phyloP scores from a whole-genome alignment of 2,888 invertebrate species.

The Drosophila recens region DNA sequence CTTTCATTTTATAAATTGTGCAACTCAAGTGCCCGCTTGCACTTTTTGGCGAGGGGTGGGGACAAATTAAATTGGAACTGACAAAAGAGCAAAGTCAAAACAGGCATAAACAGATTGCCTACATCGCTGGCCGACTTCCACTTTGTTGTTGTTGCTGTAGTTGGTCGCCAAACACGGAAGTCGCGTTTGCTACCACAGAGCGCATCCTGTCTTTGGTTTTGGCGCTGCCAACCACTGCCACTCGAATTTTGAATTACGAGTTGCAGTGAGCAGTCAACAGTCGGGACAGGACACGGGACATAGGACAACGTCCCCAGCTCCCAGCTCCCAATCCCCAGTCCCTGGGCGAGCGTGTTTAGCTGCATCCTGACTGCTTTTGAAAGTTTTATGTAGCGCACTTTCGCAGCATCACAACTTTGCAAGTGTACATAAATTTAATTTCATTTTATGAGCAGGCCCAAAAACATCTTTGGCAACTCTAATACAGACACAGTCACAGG shows the following conservation, averaged over 20 bases:
- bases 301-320: conserved; percentile 25
- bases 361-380: conserved; percentile 70
- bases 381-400: conserved; percentile 66
- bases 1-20: conserved; percentile 22
- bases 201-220: conserved; percentile 62
- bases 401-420: conserved; percentile 62
- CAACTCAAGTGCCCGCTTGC: conserved; percentile 24
- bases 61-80: conserved; percentile 52
- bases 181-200: conserved; percentile 66
- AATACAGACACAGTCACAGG: not conserved
- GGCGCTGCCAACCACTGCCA: conserved; percentile 56
- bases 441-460: conserved; percentile 79
- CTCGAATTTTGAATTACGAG: conserved; percentile 78
- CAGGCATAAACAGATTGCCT: conserved; percentile 66
- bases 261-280: conserved; percentile 25
- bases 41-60: conserved; percentile 24
- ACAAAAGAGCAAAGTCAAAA: conserved; percentile 55
- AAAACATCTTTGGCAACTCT: conserved; percentile 65
- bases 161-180: conserved; percentile 62
- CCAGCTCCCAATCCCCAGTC: conserved; percentile 13
- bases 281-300: conserved; percentile 5
- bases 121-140: conserved; percentile 37
- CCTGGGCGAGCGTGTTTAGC: conserved; percentile 63
- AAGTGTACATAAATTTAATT: conserved; percentile 80
- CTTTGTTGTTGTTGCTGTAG: conserved; percentile 4